phyloP scores from a whole-genome alignment of 1,140 invertebrate species.

The Macrocentrus cingulum region DNA sequence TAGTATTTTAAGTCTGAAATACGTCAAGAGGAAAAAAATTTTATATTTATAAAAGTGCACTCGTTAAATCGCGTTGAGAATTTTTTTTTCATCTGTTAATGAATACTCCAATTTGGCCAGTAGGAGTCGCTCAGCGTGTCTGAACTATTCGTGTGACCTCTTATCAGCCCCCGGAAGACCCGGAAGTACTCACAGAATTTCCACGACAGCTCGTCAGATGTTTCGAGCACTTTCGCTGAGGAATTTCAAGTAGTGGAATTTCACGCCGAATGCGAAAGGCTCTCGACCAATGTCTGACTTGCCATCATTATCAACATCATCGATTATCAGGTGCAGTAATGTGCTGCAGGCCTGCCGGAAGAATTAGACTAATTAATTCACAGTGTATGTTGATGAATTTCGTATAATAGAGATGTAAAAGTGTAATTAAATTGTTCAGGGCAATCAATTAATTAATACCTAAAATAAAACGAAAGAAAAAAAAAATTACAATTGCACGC shows the following conservation, averaged over 20 bases:
- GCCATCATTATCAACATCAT: slow-evolving; percentile 4
- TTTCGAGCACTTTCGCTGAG: slow-evolving; percentile 27
- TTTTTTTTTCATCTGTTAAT: slow-evolving; percentile 23
- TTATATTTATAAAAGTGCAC: background rate
- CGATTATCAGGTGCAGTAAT: background rate
- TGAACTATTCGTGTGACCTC: slow-evolving; percentile 21
- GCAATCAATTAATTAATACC: too few species aligned
- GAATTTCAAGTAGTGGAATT: slow-evolving; percentile 24
- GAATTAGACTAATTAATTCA: too few species aligned
- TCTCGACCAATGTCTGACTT: slow-evolving; percentile 10
- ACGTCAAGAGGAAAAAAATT: slow-evolving; percentile 3
- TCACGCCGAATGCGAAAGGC: slow-evolving; percentile 7
- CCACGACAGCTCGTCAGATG: slow-evolving; percentile 27
- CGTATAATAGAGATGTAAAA: too few species aligned
- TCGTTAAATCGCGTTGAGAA: slow-evolving; percentile 5
- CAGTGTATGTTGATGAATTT: too few species aligned
- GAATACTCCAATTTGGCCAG: slow-evolving; percentile 26
- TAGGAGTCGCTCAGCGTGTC: slow-evolving; percentile 4
- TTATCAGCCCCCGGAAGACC: background rate
- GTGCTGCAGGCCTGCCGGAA: background rate
- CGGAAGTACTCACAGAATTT: slow-evolving; percentile 24
- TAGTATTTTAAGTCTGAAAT: too few species aligned
- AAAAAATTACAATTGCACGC: slow-evolving; percentile 40
- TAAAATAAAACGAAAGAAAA: too few species aligned
- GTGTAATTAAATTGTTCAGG: too few species aligned